phyloP scores from a whole-genome alignment of 2,888 invertebrate genomes.

The Dasypogon diadema region DNA sequence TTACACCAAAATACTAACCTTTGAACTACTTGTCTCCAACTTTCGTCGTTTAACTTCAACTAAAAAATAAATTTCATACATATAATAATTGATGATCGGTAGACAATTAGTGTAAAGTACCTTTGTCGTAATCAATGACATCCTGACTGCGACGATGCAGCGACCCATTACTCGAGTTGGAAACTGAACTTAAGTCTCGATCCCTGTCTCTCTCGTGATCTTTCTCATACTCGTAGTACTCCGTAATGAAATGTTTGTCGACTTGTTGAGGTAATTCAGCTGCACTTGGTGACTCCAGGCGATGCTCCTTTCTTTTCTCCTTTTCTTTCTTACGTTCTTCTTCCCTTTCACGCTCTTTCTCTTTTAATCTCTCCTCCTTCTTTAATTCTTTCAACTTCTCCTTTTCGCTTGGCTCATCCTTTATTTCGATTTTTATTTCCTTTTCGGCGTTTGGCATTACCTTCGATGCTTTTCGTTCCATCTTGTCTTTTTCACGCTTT shows the following conservation, averaged over 20 bases:
- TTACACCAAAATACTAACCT: conserved; percentile 83
- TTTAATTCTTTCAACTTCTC: conserved; percentile 64
- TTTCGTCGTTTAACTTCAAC: conserved; percentile 85
- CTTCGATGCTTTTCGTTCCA: conserved; percentile 56
- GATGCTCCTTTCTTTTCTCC: conserved; percentile 72
- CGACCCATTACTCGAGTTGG: conserved; percentile 71
- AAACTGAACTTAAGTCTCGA: conserved; percentile 72
- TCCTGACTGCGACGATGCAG: conserved; percentile 72
- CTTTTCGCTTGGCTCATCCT: conserved; percentile 61
- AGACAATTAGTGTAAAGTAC: conserved; percentile 66
- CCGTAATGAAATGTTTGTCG: conserved; percentile 70
- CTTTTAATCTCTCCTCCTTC: conserved; percentile 60
- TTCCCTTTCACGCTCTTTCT: conserved; percentile 57
- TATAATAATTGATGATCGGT: background rate
- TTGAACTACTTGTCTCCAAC: conserved; percentile 82
- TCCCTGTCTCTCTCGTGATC: conserved; percentile 74
- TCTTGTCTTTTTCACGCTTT: conserved; percentile 59
- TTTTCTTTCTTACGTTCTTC: conserved; percentile 69
- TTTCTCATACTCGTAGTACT: conserved; percentile 61
- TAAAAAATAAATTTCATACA: conserved; percentile 10
- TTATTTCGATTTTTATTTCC: conserved; percentile 58
- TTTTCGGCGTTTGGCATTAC: conserved; percentile 50
- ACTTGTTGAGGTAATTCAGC: conserved; percentile 61
- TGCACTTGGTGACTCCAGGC: conserved; percentile 64
- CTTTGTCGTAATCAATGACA: conserved; percentile 74